phyloP scores from a whole-genome alignment of 2,113 vertebrate genomes.

The Zosterops japonicus region DNA sequence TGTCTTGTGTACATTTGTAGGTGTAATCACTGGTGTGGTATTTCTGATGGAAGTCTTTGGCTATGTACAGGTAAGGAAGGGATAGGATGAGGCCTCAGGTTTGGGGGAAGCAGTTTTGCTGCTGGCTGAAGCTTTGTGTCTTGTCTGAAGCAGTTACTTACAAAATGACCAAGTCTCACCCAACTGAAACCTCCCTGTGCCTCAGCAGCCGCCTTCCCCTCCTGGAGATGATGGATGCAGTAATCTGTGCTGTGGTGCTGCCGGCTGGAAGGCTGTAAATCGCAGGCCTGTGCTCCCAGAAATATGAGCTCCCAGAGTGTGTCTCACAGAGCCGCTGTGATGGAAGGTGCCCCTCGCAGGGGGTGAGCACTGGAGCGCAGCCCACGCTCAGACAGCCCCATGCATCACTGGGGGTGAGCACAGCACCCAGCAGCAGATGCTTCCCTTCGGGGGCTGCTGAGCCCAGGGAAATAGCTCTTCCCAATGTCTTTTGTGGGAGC shows the following conservation, averaged over 20 bases:
- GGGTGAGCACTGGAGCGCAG: neutral
- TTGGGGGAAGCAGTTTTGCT: neutral
- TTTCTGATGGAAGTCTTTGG: neutral
- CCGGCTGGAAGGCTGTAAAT: constrained; percentile 10
- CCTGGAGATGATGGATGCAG: constrained; percentile 3
- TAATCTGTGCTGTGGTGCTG: neutral
- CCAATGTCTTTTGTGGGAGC: neutral
- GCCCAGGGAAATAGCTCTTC: constrained; percentile 10
- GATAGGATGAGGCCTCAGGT: neutral
- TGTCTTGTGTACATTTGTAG: neutral
- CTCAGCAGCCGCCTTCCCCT: neutral
- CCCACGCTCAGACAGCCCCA: neutral
- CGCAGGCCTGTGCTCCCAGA: neutral
- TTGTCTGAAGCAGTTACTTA: neutral
- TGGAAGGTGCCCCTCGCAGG: neutral
- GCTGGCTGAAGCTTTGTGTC: neutral
- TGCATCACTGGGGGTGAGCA: constrained; percentile 19
- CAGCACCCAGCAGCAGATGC: neutral
- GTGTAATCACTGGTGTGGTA: neutral
- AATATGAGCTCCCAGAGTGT: neutral
- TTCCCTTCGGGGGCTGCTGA: constrained; percentile 1
- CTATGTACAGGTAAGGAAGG: accelerated
- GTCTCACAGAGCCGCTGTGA: neutral
- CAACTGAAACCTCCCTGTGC: neutral
- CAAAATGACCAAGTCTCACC: neutral